These are phyloP conservation scores for Monochamus saltuarius DNA, from an alignment of 1,140 invertebrate genomes.

Conservation along the genomic window DNA sequence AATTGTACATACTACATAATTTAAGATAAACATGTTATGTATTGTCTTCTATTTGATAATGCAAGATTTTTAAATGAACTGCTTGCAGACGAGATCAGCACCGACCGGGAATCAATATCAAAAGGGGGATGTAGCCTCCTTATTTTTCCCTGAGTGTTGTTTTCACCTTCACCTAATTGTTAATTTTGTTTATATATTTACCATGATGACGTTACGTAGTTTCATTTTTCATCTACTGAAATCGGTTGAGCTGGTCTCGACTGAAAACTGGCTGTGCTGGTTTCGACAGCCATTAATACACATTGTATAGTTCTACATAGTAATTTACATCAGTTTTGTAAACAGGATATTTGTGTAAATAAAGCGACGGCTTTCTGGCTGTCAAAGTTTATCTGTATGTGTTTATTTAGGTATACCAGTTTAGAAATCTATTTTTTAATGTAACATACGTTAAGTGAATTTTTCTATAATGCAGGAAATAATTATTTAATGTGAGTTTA, in stretches of 20 bases:
- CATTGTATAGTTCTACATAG: constrained; percentile 40
- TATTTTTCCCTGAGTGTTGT: constrained; percentile 43
- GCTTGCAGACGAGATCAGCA: constrained; percentile 20
- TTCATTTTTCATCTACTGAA: constrained; percentile 19
- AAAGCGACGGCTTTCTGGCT: constrained; percentile 39
- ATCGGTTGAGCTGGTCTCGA: constrained; percentile 42
- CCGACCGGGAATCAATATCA: constrained; percentile 2
- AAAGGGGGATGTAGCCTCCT: constrained; percentile 46
- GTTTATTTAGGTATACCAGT: too few species aligned
- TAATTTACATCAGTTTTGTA: constrained; percentile 49
- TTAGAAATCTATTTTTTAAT: too few species aligned
- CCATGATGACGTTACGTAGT: neutral
- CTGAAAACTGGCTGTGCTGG: constrained; percentile 31
- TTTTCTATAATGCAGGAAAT: too few species aligned
- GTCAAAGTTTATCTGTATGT: constrained; percentile 28
- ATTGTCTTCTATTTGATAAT: constrained; percentile 11
- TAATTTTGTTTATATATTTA: constrained; percentile 18
- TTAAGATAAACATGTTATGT: constrained; percentile 15
- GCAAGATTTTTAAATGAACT: constrained; percentile 10
- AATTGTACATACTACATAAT: constrained; percentile 34
- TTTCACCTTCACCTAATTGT: constrained; percentile 21
- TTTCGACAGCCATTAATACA: constrained; percentile 31
- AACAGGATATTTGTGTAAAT: constrained; percentile 50
- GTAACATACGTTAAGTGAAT: too few species aligned
- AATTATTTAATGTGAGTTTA: too few species aligned